A percentile compares a stretch with the other conserved stretches of the same genome.
phyloP scores from a whole-genome alignment of 1,140 invertebrate species.

The Diabrotica virgifera region DNA sequence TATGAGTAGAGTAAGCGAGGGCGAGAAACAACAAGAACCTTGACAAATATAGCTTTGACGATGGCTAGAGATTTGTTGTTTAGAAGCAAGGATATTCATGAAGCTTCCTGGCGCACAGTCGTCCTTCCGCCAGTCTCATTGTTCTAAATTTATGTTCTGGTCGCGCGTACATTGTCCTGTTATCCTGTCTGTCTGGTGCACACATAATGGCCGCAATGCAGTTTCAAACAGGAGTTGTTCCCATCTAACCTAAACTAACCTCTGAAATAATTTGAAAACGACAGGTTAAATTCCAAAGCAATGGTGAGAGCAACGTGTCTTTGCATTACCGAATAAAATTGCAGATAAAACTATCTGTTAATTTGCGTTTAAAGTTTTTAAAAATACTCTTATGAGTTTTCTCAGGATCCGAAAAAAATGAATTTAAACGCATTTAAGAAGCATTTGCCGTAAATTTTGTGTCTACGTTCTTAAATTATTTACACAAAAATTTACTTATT shows the following conservation, averaged over 20 bases:
- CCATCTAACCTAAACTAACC: conserved; percentile 21
- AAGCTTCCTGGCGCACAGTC: conserved; percentile 33
- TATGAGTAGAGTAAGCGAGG: conserved; percentile 7
- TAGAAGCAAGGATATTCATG: conserved; percentile 32
- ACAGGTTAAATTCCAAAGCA: too few relatives aligned
- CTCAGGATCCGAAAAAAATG: too few relatives aligned
- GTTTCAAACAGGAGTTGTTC: conserved; percentile 24
- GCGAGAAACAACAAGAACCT: conserved; percentile 18
- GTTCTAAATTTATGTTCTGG: conserved; percentile 38
- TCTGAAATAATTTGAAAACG: neutral
- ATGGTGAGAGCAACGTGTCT: too few relatives aligned
- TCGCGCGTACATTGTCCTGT: conserved; percentile 33
- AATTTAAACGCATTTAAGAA: too few relatives aligned
- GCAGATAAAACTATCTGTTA: too few relatives aligned
- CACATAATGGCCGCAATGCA: conserved; percentile 35
- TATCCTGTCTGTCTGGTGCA: conserved; percentile 30
- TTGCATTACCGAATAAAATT: too few relatives aligned
- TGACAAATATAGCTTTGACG: conserved; percentile 19
- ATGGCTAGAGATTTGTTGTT: conserved; percentile 23
- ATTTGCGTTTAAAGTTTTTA: too few relatives aligned
- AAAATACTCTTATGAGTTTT: too few relatives aligned
- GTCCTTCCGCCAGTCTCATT: conserved; percentile 34
- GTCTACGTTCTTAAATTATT: too few relatives aligned
- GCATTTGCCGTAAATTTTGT: too few relatives aligned
- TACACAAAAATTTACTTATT: too few relatives aligned